Percentiles rank a stretch among this genome's conserved stretches.
Conservation (phyloP, 2,797 vertebrate genomes). For the Loriculus beryllinus region DNA sequence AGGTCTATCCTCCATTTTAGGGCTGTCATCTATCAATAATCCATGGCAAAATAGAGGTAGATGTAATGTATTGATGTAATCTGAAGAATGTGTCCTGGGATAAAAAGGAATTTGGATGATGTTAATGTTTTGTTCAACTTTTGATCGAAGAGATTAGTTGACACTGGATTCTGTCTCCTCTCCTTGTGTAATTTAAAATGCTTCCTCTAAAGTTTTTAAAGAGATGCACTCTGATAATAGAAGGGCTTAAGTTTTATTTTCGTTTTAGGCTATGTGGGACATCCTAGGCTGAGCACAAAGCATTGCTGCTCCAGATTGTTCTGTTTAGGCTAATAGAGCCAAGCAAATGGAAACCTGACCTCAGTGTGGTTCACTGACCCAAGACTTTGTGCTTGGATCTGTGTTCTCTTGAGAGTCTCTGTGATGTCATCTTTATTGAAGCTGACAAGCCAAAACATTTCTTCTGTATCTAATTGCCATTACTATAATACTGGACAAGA, state of each 20-base stretch:
- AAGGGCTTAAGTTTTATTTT: neutral
- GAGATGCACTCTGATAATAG: neutral
- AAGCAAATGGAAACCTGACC: neutral
- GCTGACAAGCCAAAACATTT: slow-evolving; percentile 24
- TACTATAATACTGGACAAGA: neutral
- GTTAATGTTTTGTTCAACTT: neutral
- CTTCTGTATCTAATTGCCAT: neutral
- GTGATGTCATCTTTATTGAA: neutral
- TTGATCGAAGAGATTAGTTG: neutral
- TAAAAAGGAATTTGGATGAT: slow-evolving; percentile 18
- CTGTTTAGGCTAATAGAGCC: neutral
- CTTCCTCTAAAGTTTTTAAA: neutral
- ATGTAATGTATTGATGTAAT: neutral
- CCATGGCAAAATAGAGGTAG: neutral
- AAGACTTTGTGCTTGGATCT: neutral
- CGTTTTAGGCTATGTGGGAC: neutral
- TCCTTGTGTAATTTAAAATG: neutral
- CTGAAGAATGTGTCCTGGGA: neutral
- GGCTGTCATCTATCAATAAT: neutral
- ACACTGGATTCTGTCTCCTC: neutral
- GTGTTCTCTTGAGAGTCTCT: neutral
- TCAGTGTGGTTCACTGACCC: neutral
- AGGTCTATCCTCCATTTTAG: neutral
- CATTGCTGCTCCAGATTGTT: neutral
- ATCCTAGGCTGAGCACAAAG: neutral